A percentile compares a stretch with the other conserved stretches of the same genome.
Evolutionary conservation across 2,888 invertebrate genomes (phyloP).

Genomic region (Tethea ocularis): DNA sequence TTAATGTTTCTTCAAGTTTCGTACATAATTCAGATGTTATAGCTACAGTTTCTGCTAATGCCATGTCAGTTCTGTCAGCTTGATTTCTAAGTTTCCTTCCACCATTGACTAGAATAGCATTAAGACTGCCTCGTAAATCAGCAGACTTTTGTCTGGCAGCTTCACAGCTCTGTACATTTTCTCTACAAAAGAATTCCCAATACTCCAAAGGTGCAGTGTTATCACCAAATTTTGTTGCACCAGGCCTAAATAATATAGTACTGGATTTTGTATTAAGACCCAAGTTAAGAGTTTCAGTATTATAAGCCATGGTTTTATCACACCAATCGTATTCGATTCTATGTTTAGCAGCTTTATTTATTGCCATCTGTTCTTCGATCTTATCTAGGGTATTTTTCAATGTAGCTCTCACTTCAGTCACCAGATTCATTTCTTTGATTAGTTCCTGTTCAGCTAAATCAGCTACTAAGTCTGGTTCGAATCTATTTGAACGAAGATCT

Average conservation of each 20-base stretch:
- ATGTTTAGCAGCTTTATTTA: slow-evolving; percentile 91
- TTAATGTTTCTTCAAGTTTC: slow-evolving; percentile 87
- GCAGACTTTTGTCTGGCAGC: slow-evolving; percentile 89
- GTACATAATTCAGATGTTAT: slow-evolving; percentile 90
- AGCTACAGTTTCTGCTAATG: slow-evolving; percentile 89
- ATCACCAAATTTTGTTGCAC: slow-evolving; percentile 90
- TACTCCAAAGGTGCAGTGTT: slow-evolving; percentile 87
- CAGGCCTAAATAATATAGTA: slow-evolving; percentile 90
- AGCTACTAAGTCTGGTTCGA: slow-evolving; percentile 89
- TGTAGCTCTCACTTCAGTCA: slow-evolving; percentile 86
- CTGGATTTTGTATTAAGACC: slow-evolving; percentile 87
- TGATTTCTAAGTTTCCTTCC: slow-evolving; percentile 92
- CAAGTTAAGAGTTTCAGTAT: slow-evolving; percentile 88
- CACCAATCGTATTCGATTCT: slow-evolving; percentile 96
- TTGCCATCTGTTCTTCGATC: slow-evolving; percentile 87
- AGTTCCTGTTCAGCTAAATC: slow-evolving; percentile 91
- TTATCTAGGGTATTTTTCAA: slow-evolving; percentile 85
- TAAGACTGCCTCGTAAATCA: slow-evolving; percentile 87
- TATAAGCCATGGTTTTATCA: slow-evolving; percentile 92
- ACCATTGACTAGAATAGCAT: slow-evolving; percentile 89
- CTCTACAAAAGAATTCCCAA: slow-evolving; percentile 93
- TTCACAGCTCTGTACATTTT: slow-evolving; percentile 90
- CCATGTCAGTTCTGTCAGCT: slow-evolving; percentile 91
- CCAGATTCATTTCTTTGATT: slow-evolving; percentile 88
- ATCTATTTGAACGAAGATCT: slow-evolving; percentile 86